Conservation (phyloP, 2,888 invertebrate genomes). For the Mythimna lalbum region DNA sequence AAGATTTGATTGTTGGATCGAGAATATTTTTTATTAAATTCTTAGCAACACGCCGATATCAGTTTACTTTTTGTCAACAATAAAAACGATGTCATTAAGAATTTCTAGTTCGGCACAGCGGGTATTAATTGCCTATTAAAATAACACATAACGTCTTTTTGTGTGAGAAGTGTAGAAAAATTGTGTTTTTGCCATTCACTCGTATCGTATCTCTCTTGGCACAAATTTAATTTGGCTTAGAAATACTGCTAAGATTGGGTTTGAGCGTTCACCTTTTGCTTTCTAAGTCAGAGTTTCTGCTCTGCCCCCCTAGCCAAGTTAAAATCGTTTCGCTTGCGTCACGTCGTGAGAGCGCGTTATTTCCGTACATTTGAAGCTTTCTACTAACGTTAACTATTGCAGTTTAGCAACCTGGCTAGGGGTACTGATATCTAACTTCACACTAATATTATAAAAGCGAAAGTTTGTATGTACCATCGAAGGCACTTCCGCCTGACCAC, state of each 20-base stretch:
- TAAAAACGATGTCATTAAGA: slow-evolving; percentile 51
- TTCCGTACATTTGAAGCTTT: no score
- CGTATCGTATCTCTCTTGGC: slow-evolving; percentile 1
- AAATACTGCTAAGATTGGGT: slow-evolving; percentile 21
- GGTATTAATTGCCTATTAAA: slow-evolving; percentile 61
- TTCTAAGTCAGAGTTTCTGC: not conserved
- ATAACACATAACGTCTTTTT: slow-evolving; percentile 45
- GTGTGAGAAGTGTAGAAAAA: slow-evolving; percentile 18
- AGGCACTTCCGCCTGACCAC: no score
- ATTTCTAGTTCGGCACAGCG: slow-evolving; percentile 51
- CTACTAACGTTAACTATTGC: no score
- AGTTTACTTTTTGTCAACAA: slow-evolving; percentile 36
- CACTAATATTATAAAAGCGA: no score
- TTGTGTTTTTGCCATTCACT: slow-evolving; percentile 13
- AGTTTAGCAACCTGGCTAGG: no score
- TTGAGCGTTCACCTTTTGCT: slow-evolving; percentile 13
- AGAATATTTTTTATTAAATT: slow-evolving; percentile 18
- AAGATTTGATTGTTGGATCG: slow-evolving; percentile 5
- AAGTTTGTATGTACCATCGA: no score
- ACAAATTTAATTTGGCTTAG: slow-evolving; percentile 5
- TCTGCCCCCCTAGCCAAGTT: no score
- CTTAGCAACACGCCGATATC: slow-evolving; percentile 20
- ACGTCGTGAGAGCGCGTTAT: no score
- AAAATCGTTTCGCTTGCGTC: no score
- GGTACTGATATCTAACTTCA: not conserved